Evolutionary conservation across 2,113 vertebrate genomes (phyloP).

Genomic region (Opisthocomus hoazin): DNA sequence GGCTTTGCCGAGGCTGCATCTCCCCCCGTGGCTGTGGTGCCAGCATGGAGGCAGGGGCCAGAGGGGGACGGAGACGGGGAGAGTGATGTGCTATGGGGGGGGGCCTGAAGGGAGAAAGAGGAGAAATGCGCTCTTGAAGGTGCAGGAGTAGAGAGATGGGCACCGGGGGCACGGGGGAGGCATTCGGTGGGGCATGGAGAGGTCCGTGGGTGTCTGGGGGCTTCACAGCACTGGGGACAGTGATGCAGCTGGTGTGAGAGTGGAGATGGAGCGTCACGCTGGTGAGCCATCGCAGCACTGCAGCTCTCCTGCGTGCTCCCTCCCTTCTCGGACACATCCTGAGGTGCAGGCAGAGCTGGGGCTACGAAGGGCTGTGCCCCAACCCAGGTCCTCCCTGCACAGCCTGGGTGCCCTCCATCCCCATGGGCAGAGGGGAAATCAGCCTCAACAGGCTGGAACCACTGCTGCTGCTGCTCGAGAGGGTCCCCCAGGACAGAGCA

Average conservation of each 20-base stretch:
- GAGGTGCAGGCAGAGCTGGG: background rate
- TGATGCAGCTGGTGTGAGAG: background rate
- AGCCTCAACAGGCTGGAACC: background rate
- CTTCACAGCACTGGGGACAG: background rate
- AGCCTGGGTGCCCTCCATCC: background rate
- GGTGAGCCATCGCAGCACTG: background rate
- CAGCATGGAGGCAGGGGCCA: background rate
- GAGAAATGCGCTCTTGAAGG: background rate
- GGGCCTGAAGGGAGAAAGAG: background rate
- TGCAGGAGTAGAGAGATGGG: background rate
- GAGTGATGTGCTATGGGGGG: background rate
- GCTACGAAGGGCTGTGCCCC: background rate
- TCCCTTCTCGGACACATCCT: background rate
- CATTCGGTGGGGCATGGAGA: background rate
- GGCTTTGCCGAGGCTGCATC: background rate
- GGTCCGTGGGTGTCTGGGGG: background rate
- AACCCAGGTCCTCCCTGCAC: background rate
- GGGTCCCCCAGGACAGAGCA: background rate
- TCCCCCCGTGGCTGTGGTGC: background rate
- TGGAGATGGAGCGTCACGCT: background rate
- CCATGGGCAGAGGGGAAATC: background rate
- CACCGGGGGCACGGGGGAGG: background rate
- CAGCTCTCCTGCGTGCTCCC: background rate
- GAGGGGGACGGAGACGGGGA: background rate
- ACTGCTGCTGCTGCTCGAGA: background rate